Base-by-base conservation (phyloP, 2,113 vertebrate genomes). In the Tinamus guttatus region DNA sequence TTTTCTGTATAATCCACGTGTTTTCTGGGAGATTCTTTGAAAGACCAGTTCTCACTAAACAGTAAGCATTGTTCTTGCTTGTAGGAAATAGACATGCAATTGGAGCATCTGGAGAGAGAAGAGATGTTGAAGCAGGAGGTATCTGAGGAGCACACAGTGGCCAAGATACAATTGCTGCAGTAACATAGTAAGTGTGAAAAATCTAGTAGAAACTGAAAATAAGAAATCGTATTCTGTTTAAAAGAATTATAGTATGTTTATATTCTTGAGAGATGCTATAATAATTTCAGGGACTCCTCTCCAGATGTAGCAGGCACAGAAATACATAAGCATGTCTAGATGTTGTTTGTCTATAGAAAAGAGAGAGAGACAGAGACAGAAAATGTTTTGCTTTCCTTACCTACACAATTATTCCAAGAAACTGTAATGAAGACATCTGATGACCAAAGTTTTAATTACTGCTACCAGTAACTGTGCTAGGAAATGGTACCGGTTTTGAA, bases 401-500 rank as follows among this genome's bases (percentile, higher is more conserved):
- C 68, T 49, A 41, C 13, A 8, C 19, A 74, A 85, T 8, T 86
- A 62, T 51, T 79, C 30, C 59, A 82, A 45, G 63, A 87, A 82
- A 45, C 56, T 28, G 2, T 64, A 80, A 36, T 64, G 51, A 59
- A 81, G 73, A 47, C 1, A 3, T 27, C n/a, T 74, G 78, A 78
- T 5, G 24, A 93, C 38, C 22, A n/a, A 0, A 0, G 17, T 73
- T 94, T 60, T 85, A 69, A 87, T 90, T 82, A 41, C 47, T 51
- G 34, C 38, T 90, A 73, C 32, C 27, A 45, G 13, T 49, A 34
- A 43, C 22, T 76, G 4, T 75, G 67, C 76, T 69, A 94, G 75
- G 85, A 87, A 87, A 87, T 59, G 8, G 65, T 81, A 41, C 30
- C 71, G 56, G 81, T 87, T 84, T 89, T 96, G 78, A 45, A 84